Base-by-base conservation (phyloP, 2,888 invertebrate species). In the Rhogogaster chlorosoma region DNA sequence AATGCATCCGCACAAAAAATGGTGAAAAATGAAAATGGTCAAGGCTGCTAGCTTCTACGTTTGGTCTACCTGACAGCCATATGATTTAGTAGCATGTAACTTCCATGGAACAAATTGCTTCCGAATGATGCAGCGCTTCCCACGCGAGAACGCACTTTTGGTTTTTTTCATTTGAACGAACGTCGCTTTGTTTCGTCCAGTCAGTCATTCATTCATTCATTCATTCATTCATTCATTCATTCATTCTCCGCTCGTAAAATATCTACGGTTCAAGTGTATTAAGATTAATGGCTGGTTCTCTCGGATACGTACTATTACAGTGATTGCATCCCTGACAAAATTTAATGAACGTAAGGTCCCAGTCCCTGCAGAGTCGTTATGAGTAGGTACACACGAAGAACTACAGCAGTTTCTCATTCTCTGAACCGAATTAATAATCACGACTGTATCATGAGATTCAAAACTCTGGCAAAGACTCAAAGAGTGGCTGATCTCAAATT, bases 261-360 rank as follows among this genome's bases (percentile, higher is more conserved):
- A 83, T 83, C 70, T 45, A 70, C 83, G 61, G 45, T 83, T 70
- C 32, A 15, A 70, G 67, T 32, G 32, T 83, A 83, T 83, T 67
- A 83, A 83, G 83, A 83, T 83, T 67, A 49, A 80, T 80, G 80
- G 42, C 57, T 57, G 22, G 73, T 22, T 70, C 70, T 29, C 70
- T 64, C 38, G 80, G 42, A 61, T 73, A 73, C 38, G 18, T 53
- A 53, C 45, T 32, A 77, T 53, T 77, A 77, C 77, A n/a, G 32
- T 32, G 77, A 77, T 77, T 77, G 18, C n/a, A 32, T 53, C 15
- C 71, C 42, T 42, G 29, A 32, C 29, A 29, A 29, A 77, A 29
- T 77, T 26, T 10, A 77, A 15, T 10, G 49, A 77, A 32, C n/a
- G n/a, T 45, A 45, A 75, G n/a, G 12, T 32, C 67, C 67, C 29